Evolutionary conservation across 2,888 invertebrate genomes (phyloP).

Genomic region (Clunio marinus): DNA sequence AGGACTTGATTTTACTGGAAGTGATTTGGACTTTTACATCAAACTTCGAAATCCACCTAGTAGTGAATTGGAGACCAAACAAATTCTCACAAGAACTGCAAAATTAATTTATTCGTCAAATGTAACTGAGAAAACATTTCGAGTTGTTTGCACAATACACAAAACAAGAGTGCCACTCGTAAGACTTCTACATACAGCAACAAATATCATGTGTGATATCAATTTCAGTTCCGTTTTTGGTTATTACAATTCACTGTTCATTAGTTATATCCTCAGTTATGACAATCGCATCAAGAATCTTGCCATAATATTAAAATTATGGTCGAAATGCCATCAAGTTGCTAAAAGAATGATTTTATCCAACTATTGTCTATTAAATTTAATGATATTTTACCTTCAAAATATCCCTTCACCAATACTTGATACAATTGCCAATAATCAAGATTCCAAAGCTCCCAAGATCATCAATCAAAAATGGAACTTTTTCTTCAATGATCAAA

Average conservation of each 20-base stretch:
- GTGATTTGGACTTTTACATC: conserved; percentile 36
- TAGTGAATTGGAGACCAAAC: background rate
- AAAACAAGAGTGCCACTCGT: conserved; percentile 31
- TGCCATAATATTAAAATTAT: conserved; percentile 35
- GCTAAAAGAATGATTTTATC: conserved; percentile 24
- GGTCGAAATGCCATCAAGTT: conserved; percentile 31
- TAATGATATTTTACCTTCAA: conserved; percentile 40
- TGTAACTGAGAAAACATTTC: background rate
- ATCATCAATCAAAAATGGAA: conserved; percentile 34
- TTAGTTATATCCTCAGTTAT: conserved; percentile 15
- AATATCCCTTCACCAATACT: conserved; percentile 28
- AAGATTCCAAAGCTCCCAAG: background rate
- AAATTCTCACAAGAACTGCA: background rate
- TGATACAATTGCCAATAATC: conserved; percentile 1
- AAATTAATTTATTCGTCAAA: background rate
- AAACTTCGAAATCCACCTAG: background rate
- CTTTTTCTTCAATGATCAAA: conserved; percentile 19
- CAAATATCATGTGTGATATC: conserved; percentile 30
- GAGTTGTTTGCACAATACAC: background rate
- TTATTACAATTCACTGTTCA: conserved; percentile 33
- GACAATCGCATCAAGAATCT: conserved; percentile 38
- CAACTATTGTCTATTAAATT: conserved; percentile 36
- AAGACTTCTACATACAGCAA: conserved; percentile 19
- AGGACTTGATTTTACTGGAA: conserved; percentile 19
- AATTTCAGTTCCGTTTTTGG: conserved; percentile 37